Percentiles rank a stretch among this genome's conserved stretches.
These are phyloP conservation scores for Endomychus coccineus DNA, from an alignment of 2,888 invertebrate genomes.

Conservation along the genomic window DNA sequence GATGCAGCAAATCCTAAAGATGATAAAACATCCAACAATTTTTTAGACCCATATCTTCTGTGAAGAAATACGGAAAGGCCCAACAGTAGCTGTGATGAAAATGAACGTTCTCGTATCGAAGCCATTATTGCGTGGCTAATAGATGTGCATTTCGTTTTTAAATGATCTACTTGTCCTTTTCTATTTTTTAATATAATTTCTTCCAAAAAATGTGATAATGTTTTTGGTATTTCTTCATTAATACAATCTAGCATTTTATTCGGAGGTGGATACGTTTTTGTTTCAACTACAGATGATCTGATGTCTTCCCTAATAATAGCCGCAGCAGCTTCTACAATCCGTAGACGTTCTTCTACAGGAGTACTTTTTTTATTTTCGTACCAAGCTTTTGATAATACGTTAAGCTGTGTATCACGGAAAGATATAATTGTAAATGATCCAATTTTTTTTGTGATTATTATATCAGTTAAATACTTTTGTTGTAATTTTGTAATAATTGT, in stretches of 20 bases:
- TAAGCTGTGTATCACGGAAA: constrained; percentile 31
- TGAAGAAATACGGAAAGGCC: no score
- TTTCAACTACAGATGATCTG: constrained; percentile 31
- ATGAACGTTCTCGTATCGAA: no score
- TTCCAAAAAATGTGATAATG: constrained; percentile 20
- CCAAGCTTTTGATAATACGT: constrained; percentile 24
- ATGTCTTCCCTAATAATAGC: constrained; percentile 37
- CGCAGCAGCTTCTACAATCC: constrained; percentile 32
- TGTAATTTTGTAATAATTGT: constrained; percentile 27
- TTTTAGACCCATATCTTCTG: no score
- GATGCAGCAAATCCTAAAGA: no score
- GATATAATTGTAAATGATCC: constrained; percentile 33
- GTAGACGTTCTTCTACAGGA: constrained; percentile 26
- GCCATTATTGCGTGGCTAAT: no score
- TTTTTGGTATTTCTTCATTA: constrained; percentile 24
- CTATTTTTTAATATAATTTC: no score
- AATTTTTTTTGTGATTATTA: constrained; percentile 17
- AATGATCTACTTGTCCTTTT: constrained; percentile 17
- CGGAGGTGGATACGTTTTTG: constrained; percentile 31
- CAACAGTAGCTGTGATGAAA: no score
- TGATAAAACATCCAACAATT: no score
- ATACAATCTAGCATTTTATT: constrained; percentile 27
- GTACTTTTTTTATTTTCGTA: constrained; percentile 8
- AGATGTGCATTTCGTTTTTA: no score
- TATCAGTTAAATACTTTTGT: constrained; percentile 21